Percentiles rank a stretch among this genome's conserved stretches.
These are phyloP conservation scores for Cheilosia pagana DNA, from an alignment of 2,888 invertebrate species.

Conservation along the genomic window DNA sequence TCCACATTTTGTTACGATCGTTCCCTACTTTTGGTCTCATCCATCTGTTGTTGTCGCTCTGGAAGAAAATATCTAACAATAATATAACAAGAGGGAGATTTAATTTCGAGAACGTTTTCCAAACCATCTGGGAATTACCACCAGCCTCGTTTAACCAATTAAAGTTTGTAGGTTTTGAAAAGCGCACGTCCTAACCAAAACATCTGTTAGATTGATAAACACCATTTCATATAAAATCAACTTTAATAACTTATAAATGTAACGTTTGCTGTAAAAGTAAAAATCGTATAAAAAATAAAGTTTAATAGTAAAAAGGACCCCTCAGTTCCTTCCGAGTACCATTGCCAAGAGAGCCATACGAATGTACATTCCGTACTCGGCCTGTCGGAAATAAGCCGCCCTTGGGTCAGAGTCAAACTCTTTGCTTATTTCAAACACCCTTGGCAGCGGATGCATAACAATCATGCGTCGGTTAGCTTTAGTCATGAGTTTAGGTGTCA, in stretches of 20 bases:
- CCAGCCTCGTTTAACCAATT: no score
- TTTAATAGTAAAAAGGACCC: neutral
- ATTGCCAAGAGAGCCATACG: constrained; percentile 98
- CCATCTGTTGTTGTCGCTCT: no score
- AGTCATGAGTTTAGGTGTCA: constrained; percentile 98
- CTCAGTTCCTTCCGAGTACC: constrained; percentile 87
- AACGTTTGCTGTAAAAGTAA: constrained; percentile 15
- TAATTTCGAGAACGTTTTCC: no score
- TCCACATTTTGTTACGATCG: no score
- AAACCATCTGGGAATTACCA: no score
- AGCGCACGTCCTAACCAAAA: no score
- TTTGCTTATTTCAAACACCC: constrained; percentile 96
- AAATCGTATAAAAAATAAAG: constrained; percentile 24
- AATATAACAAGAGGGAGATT: no score
- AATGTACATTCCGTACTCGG: constrained; percentile 98
- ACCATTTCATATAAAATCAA: constrained; percentile 11
- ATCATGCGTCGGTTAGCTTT: constrained; percentile 96
- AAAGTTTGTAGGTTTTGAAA: no score
- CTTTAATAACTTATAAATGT: constrained; percentile 17
- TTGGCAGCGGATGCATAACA: constrained; percentile 98
- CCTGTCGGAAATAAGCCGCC: constrained; percentile 99
- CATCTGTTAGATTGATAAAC: neutral
- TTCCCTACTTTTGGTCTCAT: no score
- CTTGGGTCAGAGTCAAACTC: constrained; percentile 98
- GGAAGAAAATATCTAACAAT: no score